phyloP scores from a whole-genome alignment of 2,797 vertebrate genomes.

The Parotocinclus haroldoi region DNA sequence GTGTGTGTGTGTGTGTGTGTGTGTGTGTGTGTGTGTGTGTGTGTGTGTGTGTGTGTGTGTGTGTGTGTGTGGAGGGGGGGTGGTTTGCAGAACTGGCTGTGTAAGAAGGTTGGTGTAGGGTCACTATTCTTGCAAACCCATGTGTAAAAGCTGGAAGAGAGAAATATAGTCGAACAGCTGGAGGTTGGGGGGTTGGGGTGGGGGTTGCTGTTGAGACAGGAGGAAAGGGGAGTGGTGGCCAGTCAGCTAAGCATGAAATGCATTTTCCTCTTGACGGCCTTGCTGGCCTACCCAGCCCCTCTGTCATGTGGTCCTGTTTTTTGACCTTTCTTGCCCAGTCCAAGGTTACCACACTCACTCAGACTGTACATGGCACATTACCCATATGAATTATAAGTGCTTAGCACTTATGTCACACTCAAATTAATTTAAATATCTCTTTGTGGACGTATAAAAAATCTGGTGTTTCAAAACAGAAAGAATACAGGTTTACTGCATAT shows the following conservation, averaged over 20 bases:
- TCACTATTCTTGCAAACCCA: constrained; percentile 38
- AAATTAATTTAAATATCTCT: neutral
- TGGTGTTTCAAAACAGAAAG: too few relatives aligned
- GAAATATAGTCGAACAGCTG: neutral
- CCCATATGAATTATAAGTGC: neutral
- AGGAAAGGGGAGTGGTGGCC: constrained; percentile 23
- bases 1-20: constrained; percentile 6
- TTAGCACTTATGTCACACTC: neutral
- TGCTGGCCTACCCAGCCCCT: constrained; percentile 56
- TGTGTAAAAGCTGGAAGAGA: neutral
- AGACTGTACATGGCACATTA: neutral
- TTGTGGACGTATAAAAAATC: too few relatives aligned
- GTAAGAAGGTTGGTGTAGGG: neutral
- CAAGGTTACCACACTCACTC: constrained; percentile 19
- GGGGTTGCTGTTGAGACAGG: too few relatives aligned
- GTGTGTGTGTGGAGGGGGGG: constrained; percentile 5
- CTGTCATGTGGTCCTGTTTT: constrained; percentile 12
- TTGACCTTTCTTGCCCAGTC: constrained; percentile 15
- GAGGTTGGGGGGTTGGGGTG: too few relatives aligned
- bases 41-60: constrained; percentile 6
- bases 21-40: too few relatives aligned
- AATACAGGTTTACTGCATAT: too few relatives aligned
- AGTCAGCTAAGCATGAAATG: constrained; percentile 62
- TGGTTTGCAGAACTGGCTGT: neutral
- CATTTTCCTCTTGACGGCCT: constrained; percentile 65